Percentiles rank a stretch among this genome's conserved stretches.
Conservation (phyloP, 2,888 invertebrate species). For the Desoria tigrina region DNA sequence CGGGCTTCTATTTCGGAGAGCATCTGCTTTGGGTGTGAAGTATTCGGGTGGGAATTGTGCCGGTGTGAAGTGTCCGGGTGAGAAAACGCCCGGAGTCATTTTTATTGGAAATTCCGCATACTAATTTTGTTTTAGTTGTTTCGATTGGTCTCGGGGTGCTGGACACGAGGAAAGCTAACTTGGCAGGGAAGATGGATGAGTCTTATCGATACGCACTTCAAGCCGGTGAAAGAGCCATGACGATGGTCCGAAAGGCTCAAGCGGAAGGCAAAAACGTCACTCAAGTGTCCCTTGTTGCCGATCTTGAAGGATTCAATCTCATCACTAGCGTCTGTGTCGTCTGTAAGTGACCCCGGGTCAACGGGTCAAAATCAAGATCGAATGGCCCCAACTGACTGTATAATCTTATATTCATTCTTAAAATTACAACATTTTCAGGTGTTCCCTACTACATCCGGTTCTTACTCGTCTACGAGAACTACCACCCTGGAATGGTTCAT, state of each 20-base stretch:
- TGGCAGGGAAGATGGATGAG: not conserved
- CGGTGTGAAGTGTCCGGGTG: too few relatives aligned
- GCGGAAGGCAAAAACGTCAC: not conserved
- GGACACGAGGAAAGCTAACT: not conserved
- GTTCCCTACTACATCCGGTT: conserved; percentile 2
- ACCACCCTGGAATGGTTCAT: conserved; percentile 14
- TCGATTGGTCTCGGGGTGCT: not conserved
- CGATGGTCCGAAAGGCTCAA: not conserved
- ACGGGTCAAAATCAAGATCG: not conserved
- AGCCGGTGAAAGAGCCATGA: not conserved
- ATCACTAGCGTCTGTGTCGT: not conserved
- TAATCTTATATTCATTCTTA: not conserved
- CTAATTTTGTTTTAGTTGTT: not conserved
- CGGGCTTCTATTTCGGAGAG: too few relatives aligned
- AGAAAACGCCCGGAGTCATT: too few relatives aligned
- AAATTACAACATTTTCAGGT: not conserved
- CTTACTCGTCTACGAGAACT: not conserved
- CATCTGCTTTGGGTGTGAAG: too few relatives aligned
- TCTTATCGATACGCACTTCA: not conserved
- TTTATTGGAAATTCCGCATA: too few relatives aligned
- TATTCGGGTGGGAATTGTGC: too few relatives aligned
- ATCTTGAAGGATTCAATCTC: conserved; percentile 7
- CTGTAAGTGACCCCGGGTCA: not conserved
- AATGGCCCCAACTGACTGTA: too few relatives aligned
- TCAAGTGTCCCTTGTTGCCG: conserved; percentile 2